These are phyloP conservation scores for Chalcis sispes DNA, from an alignment of 2,888 invertebrate species.

Conservation along the genomic window DNA sequence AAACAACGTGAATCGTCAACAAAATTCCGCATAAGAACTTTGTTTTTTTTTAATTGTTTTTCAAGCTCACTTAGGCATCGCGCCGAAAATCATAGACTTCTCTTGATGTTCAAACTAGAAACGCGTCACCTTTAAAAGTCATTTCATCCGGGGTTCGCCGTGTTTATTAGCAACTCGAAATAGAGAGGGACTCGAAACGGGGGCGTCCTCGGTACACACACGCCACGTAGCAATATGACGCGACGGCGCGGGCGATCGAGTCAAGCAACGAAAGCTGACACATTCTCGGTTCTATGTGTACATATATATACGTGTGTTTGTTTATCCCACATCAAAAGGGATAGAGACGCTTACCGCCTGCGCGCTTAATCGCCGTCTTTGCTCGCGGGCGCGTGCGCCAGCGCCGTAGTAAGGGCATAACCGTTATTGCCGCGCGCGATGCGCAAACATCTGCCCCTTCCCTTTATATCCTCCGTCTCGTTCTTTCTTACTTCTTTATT, in stretches of 20 bases:
- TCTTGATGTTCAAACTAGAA: neutral
- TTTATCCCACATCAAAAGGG: constrained; percentile 72
- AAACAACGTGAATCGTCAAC: no score
- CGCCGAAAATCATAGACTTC: constrained; percentile 20
- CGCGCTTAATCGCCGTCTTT: constrained; percentile 67
- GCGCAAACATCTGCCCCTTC: neutral
- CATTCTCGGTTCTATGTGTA: no score
- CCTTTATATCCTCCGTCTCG: neutral
- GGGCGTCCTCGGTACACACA: no score
- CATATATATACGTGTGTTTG: constrained; percentile 66
- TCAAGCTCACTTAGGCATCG: neutral
- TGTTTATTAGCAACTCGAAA: constrained; percentile 43
- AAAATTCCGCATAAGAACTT: no score
- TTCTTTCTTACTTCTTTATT: no score
- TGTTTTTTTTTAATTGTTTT: no score
- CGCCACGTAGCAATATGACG: constrained; percentile 68
- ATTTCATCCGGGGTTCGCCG: neutral
- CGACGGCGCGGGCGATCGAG: constrained; percentile 59
- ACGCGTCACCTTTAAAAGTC: neutral
- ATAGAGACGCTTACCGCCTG: constrained; percentile 60
- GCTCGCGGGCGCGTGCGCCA: constrained; percentile 39
- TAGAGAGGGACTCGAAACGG: neutral
- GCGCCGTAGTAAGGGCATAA: neutral
- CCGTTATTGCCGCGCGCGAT: constrained; percentile 12
- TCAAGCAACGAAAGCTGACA: no score